A percentile compares a stretch with the other conserved stretches of the same genome.
These are phyloP conservation scores for Eira barbara DNA, from an alignment of 2,113 vertebrate species.

Conservation along the genomic window DNA sequence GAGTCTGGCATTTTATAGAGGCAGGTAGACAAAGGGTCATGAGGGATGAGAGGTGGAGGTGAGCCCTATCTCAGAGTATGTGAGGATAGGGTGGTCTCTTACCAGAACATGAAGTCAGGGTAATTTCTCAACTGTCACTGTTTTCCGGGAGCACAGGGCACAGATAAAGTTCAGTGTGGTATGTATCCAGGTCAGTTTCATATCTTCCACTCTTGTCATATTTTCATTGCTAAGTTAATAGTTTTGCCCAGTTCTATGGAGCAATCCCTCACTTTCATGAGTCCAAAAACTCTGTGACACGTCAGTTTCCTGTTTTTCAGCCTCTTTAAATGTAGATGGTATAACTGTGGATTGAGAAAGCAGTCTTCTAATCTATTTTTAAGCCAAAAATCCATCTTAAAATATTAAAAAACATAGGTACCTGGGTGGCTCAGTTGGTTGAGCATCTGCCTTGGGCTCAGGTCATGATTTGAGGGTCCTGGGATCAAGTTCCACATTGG, in stretches of 20 bases:
- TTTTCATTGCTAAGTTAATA: background rate
- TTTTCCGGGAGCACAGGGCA: background rate
- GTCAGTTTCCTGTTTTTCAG: background rate
- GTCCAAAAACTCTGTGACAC: background rate
- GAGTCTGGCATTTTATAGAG: background rate
- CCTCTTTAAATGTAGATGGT: background rate
- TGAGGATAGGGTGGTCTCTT: background rate
- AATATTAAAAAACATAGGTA: too few relatives aligned
- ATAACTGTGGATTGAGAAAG: background rate
- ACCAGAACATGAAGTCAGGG: background rate
- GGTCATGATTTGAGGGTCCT: too few relatives aligned
- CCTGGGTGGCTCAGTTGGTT: too few relatives aligned
- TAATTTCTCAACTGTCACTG: background rate
- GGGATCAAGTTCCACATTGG: too few relatives aligned
- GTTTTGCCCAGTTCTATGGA: background rate
- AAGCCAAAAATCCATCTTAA: too few relatives aligned
- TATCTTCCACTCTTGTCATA: background rate
- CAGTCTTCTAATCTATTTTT: too few relatives aligned
- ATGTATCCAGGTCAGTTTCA: background rate
- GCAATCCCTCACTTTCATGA: background rate
- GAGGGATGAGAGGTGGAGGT: background rate
- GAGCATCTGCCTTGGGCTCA: too few relatives aligned
- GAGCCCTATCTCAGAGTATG: background rate
- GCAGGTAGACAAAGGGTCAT: background rate
- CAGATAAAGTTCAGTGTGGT: background rate